Percentiles rank a stretch among this genome's conserved stretches.
Conservation (phyloP, 2,113 vertebrate genomes). For the Camelus bactrianus region DNA sequence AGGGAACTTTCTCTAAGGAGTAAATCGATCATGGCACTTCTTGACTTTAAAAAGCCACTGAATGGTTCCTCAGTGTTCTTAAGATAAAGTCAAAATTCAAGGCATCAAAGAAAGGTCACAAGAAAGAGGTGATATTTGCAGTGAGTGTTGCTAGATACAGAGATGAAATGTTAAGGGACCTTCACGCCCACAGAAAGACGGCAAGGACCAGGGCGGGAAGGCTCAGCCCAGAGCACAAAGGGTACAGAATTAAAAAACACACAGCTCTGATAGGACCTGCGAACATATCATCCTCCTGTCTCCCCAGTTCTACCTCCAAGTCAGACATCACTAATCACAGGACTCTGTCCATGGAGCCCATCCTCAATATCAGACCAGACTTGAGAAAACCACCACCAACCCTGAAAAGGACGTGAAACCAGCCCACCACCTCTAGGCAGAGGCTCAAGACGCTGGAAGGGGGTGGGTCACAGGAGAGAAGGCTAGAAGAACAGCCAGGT, state of each 20-base stretch:
- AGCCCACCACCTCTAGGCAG: neutral
- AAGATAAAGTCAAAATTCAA: constrained; percentile 19
- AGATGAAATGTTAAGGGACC: neutral
- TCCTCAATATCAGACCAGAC: neutral
- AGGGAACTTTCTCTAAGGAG: neutral
- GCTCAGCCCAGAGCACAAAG: neutral
- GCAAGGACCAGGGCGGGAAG: neutral
- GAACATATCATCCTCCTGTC: neutral
- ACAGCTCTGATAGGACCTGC: neutral
- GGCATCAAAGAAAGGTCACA: neutral
- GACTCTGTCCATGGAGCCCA: neutral
- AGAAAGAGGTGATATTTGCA: neutral
- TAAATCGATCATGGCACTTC: neutral
- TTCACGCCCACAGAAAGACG: neutral
- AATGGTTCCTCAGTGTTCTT: neutral
- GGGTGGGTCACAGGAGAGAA: neutral
- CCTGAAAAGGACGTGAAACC: neutral
- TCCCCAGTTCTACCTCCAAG: neutral
- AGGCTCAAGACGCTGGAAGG: fast-evolving
- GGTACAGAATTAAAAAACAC: neutral
- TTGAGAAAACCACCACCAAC: neutral
- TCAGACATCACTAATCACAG: neutral
- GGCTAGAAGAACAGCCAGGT: neutral
- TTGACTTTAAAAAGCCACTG: neutral
- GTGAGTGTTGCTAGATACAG: fast-evolving